Conservation (phyloP, 2,888 invertebrate species). For the Herminia tarsipennalis region DNA sequence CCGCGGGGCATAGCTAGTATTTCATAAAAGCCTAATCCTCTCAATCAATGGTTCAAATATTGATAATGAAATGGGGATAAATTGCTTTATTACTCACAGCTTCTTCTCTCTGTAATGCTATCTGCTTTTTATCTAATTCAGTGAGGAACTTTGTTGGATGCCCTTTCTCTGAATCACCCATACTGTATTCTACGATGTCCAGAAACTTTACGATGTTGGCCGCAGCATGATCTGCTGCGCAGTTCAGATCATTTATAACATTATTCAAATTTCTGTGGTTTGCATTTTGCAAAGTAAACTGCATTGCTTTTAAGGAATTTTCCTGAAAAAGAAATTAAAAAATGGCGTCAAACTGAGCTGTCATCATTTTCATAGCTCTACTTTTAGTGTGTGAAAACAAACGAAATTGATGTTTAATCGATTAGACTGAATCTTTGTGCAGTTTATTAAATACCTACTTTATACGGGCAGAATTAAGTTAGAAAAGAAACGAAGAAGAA, state of each 20-base stretch:
- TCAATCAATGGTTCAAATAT: no score
- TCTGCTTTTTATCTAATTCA: conserved; percentile 64
- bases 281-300: conserved; percentile 47
- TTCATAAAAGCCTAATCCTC: no score
- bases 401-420: no score
- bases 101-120: conserved; percentile 64
- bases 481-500: no score
- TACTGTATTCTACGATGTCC: conserved; percentile 49
- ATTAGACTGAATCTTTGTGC: no score
- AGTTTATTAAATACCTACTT: no score
- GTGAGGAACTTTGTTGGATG: conserved; percentile 46
- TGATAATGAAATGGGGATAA: no score
- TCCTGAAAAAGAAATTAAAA: conserved; percentile 52
- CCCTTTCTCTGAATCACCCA: conserved; percentile 28
- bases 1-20: no score
- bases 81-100: conserved; percentile 58
- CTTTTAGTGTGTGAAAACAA: no score
- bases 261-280: conserved; percentile 46
- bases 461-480: no score
- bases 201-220: conserved; percentile 58
- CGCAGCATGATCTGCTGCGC: conserved; percentile 51
- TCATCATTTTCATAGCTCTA: no score
- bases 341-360: no score
- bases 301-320: conserved; percentile 43
- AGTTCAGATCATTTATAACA: conserved; percentile 52